Evolutionary conservation across 2,113 vertebrate species (phyloP).

Genomic region (Dendrocopos noguchii): DNA sequence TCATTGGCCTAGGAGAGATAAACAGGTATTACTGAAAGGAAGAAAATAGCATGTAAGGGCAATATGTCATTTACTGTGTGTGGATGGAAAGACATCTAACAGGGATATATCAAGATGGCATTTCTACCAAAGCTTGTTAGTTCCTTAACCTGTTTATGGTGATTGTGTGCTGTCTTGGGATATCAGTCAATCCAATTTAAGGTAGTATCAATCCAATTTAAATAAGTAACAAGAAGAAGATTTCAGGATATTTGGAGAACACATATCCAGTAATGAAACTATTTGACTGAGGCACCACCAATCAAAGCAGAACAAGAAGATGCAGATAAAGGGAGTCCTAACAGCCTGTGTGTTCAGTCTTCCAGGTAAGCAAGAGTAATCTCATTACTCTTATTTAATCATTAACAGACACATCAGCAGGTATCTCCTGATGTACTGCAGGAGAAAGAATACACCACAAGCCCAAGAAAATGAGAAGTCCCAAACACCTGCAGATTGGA

Average conservation of each 20-base stretch:
- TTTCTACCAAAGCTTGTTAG: background rate
- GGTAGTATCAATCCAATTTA: background rate
- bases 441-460: background rate
- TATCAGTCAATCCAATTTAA: background rate
- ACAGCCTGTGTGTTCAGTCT: background rate
- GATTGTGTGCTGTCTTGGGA: background rate
- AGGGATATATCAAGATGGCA: background rate
- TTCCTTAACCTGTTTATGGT: background rate
- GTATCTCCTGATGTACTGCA: background rate
- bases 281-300: background rate
- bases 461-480: background rate
- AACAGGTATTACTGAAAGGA: background rate
- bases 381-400: no score
- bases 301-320: background rate
- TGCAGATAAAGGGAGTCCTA: background rate
- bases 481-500: background rate
- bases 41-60: background rate
- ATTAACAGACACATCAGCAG: background rate
- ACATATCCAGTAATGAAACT: background rate
- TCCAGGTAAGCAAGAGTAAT: background rate
- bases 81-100: background rate
- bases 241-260: background rate
- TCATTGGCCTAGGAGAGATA: slow-evolving; percentile 87
- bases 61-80: background rate
- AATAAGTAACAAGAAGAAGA: background rate